Conservation (phyloP, 1,140 invertebrate genomes). For the Ostrea edulis region DNA sequence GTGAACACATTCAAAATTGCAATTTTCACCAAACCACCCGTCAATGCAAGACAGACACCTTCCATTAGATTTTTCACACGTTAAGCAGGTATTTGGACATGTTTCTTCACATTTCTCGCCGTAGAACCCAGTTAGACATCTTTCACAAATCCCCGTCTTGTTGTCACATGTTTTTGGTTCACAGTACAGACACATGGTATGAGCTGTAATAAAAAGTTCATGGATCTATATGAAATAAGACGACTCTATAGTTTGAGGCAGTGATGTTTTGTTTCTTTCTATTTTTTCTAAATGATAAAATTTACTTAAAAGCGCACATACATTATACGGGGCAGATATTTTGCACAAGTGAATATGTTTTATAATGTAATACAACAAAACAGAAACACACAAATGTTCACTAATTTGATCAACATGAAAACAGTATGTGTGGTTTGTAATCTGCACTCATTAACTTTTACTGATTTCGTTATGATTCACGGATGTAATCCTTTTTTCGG, state of each 20-base stretch:
- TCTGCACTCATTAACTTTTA: background rate
- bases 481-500: too few relatives aligned
- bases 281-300: background rate
- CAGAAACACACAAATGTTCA: too few relatives aligned
- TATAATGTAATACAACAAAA: too few relatives aligned
- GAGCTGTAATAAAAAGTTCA: conserved; percentile 1
- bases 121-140: conserved; percentile 36
- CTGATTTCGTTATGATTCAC: background rate
- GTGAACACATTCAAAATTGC: conserved; percentile 49
- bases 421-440: background rate
- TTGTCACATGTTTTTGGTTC: conserved; percentile 35
- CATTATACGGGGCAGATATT: background rate
- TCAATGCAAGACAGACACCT: conserved; percentile 51
- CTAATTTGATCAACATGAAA: background rate
- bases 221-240: background rate
- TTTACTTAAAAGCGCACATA: background rate
- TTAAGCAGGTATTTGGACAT: conserved; percentile 58
- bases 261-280: background rate
- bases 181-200: background rate
- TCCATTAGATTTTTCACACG: conserved; percentile 53
- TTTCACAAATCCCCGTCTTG: background rate
- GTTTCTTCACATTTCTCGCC: conserved; percentile 51
- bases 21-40: conserved; percentile 46
- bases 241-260: background rate
- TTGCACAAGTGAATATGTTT: background rate